A percentile compares a stretch with the other conserved stretches of the same genome.
These are phyloP conservation scores for Euplexia lucipara DNA, from an alignment of 2,888 invertebrate species.

Conservation along the genomic window DNA sequence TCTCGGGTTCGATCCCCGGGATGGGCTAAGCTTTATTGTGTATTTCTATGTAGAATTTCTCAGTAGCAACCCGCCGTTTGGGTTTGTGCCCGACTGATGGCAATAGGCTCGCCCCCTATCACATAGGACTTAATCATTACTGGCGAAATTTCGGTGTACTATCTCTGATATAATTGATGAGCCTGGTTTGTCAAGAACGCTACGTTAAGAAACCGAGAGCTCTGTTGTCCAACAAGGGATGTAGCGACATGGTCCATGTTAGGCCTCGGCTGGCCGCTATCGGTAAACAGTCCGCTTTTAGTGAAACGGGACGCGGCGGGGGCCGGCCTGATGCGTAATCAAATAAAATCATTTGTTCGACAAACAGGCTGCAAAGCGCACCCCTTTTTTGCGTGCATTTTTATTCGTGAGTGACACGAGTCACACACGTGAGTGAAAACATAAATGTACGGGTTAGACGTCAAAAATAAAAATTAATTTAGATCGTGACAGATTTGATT, in stretches of 20 bases:
- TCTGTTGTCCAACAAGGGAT: slow-evolving; percentile 31
- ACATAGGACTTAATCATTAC: too few relatives aligned
- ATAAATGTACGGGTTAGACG: slow-evolving; percentile 10
- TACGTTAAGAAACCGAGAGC: slow-evolving; percentile 22
- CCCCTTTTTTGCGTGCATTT: slow-evolving; percentile 18
- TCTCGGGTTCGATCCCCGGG: too few relatives aligned
- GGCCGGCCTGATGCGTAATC: slow-evolving; percentile 46
- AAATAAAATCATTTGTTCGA: slow-evolving; percentile 59
- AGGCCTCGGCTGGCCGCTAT: slow-evolving; percentile 16
- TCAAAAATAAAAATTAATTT: neutral
- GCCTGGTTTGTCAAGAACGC: too few relatives aligned
- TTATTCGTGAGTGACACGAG: too few relatives aligned
- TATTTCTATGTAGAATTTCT: too few relatives aligned
- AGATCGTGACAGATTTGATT: neutral
- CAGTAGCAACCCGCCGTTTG: too few relatives aligned
- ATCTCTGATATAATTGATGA: too few relatives aligned
- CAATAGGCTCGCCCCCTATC: too few relatives aligned
- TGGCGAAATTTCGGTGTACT: too few relatives aligned
- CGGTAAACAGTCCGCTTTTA: slow-evolving; percentile 38
- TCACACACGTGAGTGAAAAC: slow-evolving; percentile 20
- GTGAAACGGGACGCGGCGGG: slow-evolving; percentile 27
- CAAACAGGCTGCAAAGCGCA: slow-evolving; percentile 44
- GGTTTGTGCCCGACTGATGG: too few relatives aligned
- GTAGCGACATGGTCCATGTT: slow-evolving; percentile 28
- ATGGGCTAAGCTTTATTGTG: too few relatives aligned